phyloP scores from a whole-genome alignment of 2,113 vertebrate genomes.

The Budorcas taxicolor region DNA sequence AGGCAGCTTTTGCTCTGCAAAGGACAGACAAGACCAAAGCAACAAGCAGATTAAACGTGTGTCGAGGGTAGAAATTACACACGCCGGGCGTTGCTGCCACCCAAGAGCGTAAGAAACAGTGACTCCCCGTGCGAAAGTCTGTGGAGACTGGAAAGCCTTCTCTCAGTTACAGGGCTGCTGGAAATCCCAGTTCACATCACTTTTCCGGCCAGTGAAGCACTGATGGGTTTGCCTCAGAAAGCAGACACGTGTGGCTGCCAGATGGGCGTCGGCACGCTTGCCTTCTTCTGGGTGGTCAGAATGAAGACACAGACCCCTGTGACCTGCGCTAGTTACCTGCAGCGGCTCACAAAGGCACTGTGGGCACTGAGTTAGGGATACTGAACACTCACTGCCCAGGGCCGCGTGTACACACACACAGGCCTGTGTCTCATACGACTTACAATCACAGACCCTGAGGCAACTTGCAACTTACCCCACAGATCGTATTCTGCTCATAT shows the following conservation, averaged over 20 bases:
- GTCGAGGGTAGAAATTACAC: not conserved
- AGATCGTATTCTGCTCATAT: not conserved
- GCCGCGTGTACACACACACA: not conserved
- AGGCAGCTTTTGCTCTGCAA: constrained; percentile 70
- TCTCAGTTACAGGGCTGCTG: not conserved
- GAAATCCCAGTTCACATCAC: not conserved
- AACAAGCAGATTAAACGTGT: not conserved
- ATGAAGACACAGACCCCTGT: not conserved
- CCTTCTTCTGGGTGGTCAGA: not conserved
- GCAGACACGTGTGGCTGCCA: not conserved
- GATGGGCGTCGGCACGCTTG: not conserved
- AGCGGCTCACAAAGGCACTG: not conserved
- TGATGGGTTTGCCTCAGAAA: not conserved
- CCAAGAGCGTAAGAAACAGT: rapidly evolving
- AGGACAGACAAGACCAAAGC: constrained; percentile 25
- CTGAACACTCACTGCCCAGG: not conserved
- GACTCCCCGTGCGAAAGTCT: not conserved
- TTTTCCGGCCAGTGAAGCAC: not conserved
- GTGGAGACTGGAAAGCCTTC: not conserved
- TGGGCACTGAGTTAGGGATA: rapidly evolving
- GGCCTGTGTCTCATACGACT: not conserved
- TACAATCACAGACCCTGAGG: not conserved
- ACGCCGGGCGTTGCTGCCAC: not conserved
- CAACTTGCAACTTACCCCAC: not conserved
- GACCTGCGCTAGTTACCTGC: not conserved